Evolutionary conservation across 1,140 invertebrate genomes (phyloP), one percentile per base, ranked within the genome.

Genomic region (Drosophila funebris): DNA sequence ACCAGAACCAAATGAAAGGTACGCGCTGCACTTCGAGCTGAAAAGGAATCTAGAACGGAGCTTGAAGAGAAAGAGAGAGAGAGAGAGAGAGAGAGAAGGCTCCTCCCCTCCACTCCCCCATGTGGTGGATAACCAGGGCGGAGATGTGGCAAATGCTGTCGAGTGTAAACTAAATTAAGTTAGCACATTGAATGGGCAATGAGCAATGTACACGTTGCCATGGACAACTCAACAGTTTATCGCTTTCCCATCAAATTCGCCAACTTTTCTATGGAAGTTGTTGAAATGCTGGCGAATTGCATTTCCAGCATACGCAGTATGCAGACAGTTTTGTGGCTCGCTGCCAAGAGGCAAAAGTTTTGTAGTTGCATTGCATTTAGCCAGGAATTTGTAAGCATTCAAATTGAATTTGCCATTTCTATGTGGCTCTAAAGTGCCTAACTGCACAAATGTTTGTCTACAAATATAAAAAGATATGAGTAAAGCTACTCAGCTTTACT

Each of bases 121-220:
- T 16, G 14, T 33, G 33, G 13, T 8, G 18, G 14, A 11, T 11
- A 29, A 9, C 48, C 8, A 46, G 50, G 33, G 9, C 9, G 24
- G 13, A 5, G 13, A n/a, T 16, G 66, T 8, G 52, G 20, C 24
- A 22, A 58, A 13, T 22, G 22, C 7, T 39, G 22, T 41, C 57
- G 69, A 69, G 63, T 64, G 64, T 74, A 53, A 74, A 66, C 74
- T 66, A 78, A 78, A 82, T 82, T 61, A 75, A 78, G 74, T 81
- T 82, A 69, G 73, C 53, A 46, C 57, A 68, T 58, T 48, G 78
- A 76, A 73, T 73, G 78, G 67, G 41, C 77, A 76, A 80, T 72
- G 78, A 68, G 62, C 53, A 69, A 33, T 61, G 63, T 53, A 48
- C 58, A 56, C 22, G 60, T 71, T 64, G 18, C 68, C 50, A 57